Conservation (phyloP, 2,888 invertebrate genomes). For the Boloria selene region DNA sequence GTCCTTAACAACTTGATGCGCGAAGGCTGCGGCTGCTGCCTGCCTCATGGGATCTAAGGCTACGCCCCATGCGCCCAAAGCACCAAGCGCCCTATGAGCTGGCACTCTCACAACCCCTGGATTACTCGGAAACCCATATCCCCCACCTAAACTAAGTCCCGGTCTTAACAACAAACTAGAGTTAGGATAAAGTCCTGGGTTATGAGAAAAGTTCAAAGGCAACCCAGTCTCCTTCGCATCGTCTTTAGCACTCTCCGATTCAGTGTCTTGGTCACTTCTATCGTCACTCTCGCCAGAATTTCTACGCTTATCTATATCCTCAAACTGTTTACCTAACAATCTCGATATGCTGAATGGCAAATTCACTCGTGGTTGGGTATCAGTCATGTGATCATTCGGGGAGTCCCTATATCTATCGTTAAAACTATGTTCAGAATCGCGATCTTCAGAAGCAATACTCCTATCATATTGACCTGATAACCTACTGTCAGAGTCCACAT, state of each 20-base stretch:
- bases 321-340: slow-evolving; percentile 89
- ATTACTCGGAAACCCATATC: slow-evolving; percentile 82
- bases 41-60: slow-evolving; percentile 85
- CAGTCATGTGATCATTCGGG: slow-evolving; percentile 77
- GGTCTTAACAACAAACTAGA: slow-evolving; percentile 70
- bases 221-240: slow-evolving; percentile 67
- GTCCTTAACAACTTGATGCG: slow-evolving; percentile 92
- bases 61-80: slow-evolving; percentile 81
- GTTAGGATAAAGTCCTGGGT: slow-evolving; percentile 69
- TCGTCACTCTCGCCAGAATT: slow-evolving; percentile 78
- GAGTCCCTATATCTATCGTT: slow-evolving; percentile 75
- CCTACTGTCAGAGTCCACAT: slow-evolving; percentile 85
- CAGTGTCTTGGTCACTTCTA: slow-evolving; percentile 77
- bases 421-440: slow-evolving; percentile 81
- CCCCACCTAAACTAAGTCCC: slow-evolving; percentile 74
- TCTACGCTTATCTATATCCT: slow-evolving; percentile 81
- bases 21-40: slow-evolving; percentile 87
- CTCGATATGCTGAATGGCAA: slow-evolving; percentile 92
- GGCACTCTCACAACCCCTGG: slow-evolving; percentile 92
- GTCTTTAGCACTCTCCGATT: slow-evolving; percentile 77
- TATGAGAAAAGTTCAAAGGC: slow-evolving; percentile 71
- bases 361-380: slow-evolving; percentile 79
- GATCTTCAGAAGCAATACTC: slow-evolving; percentile 80
- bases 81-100: slow-evolving; percentile 86
- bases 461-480: slow-evolving; percentile 79